Percentiles rank a stretch among this genome's conserved stretches.
Conservation (phyloP, 1,140 invertebrate genomes). For the Apolygus lucorum region DNA sequence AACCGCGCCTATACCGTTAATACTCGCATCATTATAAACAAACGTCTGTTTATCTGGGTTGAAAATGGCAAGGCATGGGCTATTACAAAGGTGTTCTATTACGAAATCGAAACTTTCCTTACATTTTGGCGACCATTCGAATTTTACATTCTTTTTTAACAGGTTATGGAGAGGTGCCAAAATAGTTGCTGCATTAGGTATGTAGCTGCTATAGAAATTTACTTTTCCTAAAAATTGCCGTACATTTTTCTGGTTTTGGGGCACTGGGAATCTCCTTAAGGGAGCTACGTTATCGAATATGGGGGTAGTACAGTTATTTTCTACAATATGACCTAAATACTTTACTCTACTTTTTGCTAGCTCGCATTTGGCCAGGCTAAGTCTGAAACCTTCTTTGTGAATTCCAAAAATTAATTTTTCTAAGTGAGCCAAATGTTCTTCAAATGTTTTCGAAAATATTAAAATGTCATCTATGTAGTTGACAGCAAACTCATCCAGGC, state of each 20-base stretch:
- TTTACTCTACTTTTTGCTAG: conserved; percentile 35
- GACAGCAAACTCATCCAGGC: conserved; percentile 42
- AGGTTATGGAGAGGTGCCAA: conserved; percentile 35
- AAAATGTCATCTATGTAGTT: conserved; percentile 36
- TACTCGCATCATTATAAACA: conserved; percentile 38
- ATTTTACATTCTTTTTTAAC: conserved; percentile 36
- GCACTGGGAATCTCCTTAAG: conserved; percentile 31
- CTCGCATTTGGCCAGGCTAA: conserved; percentile 37
- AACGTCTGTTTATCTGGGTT: conserved; percentile 35
- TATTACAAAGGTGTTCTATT: conserved; percentile 36
- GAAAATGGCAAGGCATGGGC: conserved; percentile 37
- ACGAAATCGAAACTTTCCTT: conserved; percentile 37
- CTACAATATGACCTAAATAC: conserved; percentile 34
- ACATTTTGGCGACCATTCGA: conserved; percentile 36
- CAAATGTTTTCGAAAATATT: conserved; percentile 31
- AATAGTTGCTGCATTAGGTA: conserved; percentile 36
- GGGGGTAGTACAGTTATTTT: conserved; percentile 31
- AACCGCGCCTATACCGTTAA: conserved; percentile 34
- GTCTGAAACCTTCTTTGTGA: conserved; percentile 35
- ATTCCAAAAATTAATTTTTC: conserved; percentile 24
- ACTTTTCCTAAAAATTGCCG: conserved; percentile 32
- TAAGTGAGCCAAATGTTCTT: conserved; percentile 32
- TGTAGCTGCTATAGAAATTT: conserved; percentile 32
- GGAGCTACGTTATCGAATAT: conserved; percentile 32
- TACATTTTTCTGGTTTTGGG: conserved; percentile 28